Conservation (phyloP, 2,888 invertebrate genomes). For the Pristionchus entomophagus region DNA sequence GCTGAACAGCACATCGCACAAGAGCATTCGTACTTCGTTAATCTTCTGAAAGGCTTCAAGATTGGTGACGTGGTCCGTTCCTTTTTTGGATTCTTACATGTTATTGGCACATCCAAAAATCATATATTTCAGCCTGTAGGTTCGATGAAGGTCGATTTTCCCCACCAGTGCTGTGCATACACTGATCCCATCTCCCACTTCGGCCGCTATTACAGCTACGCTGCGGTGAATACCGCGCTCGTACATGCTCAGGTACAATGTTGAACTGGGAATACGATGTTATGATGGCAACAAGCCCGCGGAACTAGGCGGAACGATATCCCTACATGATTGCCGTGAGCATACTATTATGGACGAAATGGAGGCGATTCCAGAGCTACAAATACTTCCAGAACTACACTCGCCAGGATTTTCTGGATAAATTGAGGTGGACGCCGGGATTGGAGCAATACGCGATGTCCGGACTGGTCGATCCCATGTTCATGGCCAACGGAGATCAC, state of each 20-base stretch:
- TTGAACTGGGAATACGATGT: too few relatives aligned
- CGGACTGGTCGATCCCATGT: too few relatives aligned
- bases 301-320: too few relatives aligned
- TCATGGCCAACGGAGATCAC: too few relatives aligned
- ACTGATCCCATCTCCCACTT: background rate
- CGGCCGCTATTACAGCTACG: constrained; percentile 3
- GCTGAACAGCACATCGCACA: background rate
- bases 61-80: background rate
- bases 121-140: background rate
- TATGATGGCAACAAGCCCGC: too few relatives aligned
- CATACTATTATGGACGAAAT: too few relatives aligned
- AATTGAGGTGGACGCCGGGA: too few relatives aligned
- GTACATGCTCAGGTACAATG: constrained; percentile 15
- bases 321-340: too few relatives aligned
- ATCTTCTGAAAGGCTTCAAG: constrained; percentile 4
- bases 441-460: too few relatives aligned
- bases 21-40: background rate
- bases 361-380: too few relatives aligned
- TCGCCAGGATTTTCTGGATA: too few relatives aligned
- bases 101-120: background rate
- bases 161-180: background rate
- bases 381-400: too few relatives aligned
- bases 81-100: background rate
- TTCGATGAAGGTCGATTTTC: constrained; percentile 11
- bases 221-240: background rate